Evolutionary conservation across 2,888 invertebrate species (phyloP), one percentile per base, ranked within the genome.

Genomic region (Parnassius apollo): DNA sequence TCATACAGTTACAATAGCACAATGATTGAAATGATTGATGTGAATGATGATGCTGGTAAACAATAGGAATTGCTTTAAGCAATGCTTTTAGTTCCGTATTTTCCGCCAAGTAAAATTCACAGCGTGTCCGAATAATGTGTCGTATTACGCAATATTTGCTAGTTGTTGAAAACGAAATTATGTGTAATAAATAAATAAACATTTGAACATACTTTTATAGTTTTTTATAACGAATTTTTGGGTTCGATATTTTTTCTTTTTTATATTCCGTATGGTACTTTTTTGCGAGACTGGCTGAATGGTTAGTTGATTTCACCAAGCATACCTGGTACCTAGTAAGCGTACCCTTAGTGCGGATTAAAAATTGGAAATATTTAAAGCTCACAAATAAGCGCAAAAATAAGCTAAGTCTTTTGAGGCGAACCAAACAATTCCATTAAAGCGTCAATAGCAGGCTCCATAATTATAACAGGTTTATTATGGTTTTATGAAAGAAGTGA

Each of bases 1-100:
- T 70, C 75, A 81, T 85, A 87, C 83, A 83, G 80, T 83, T 86
- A 88, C 84, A 86, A 88, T 88, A 86, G 89, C 88, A 88, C 86
- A 90, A 86, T 83, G 80, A 87, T 85, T 88, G 86, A 42, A 81
- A 85, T 87, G 88, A 74, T 72, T 73, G 71, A 83, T 76, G 81
- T 80, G 85, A 71, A 80, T 80, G 82, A 80, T 85, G 85, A 85
- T 82, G 82, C 78, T 73, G 76, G 77, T 69, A 82, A 75, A 81
- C 77, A 69, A 83, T 76, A 81, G 83, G 86, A 78, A 73, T 73
- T 75, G 78, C 71, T 70, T 71, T 66, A 84, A 85, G 85, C 84
- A 73, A 76, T 71, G 80, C 75, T 77, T 69, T 75, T 78, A 65
- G 72, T 75, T 69, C 62, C 74, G 69, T 57, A 54, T 62, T 18